Evolutionary conservation across 2,888 invertebrate species (phyloP), one percentile per base, ranked within the genome.

Genomic region (Salpingus planirostris): DNA sequence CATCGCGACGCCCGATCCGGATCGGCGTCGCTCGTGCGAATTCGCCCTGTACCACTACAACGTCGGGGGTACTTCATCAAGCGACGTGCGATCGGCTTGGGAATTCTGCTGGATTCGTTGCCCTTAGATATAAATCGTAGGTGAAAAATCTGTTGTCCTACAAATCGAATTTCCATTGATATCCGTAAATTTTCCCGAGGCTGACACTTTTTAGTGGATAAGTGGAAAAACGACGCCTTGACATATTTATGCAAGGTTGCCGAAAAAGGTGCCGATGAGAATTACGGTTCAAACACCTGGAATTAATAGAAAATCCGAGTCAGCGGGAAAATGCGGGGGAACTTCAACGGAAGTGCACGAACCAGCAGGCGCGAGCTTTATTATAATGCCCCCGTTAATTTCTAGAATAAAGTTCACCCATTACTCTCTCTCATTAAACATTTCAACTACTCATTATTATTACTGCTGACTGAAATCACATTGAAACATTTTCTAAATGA

Each of bases 141-240:
- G 55, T 55, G 57, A 56, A 56, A 55, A 57, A 54, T 55, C 51
- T 55, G 56, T 57, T 55, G 55, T 55, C 48, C 49, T 55, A 54
- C 56, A 54, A 57, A 55, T 56, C 56, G 54, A 57, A 50, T 54
- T 53, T 54, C 46, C 56, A 60, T 56, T 57, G 59, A 59, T 59
- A 57, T 54, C 59, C 36, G 58, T 59, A 59, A 59, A 60, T 60
- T 52, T 40, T 34, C 29, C 24, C 29, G 36, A 31, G 26, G 35
- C 24, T 33, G 44, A 40, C 41, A 34, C 46, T 33, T 32, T 34
- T 39, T n/a, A n/a, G n/a, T 38, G 38, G 44, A 46, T 43, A 44
- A 47, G 40, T 39, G 43, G 32, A 38, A 37, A 29, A 42, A 35
- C 38, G 33, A 34, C 26, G 28, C 24, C 40, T 35, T 43, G 40